Evolutionary conservation across 2,113 vertebrate genomes (phyloP).

Genomic region (Tragelaphus imberbis): DNA sequence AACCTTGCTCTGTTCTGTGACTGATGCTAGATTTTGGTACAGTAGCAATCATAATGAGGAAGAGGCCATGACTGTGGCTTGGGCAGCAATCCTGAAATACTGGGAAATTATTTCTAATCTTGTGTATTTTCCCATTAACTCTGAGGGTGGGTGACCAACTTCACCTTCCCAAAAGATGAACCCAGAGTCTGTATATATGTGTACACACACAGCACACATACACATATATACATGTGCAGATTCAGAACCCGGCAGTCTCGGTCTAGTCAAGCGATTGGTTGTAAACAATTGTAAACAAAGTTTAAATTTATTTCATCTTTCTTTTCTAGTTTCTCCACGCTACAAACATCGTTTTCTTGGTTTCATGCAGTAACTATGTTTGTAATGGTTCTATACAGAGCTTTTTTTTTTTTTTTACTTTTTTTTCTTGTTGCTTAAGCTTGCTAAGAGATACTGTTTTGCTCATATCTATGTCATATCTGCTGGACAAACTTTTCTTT

Average conservation of each 20-base stretch:
- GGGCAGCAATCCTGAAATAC: slow-evolving; percentile 62
- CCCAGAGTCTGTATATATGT: slow-evolving; percentile 69
- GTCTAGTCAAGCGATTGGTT: slow-evolving; percentile 78
- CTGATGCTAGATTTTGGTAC: slow-evolving; percentile 75
- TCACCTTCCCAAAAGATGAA: slow-evolving; percentile 76
- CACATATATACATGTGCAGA: slow-evolving; percentile 64
- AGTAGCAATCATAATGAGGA: slow-evolving; percentile 71
- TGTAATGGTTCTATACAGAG: slow-evolving; percentile 76
- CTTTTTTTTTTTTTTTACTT: slow-evolving; percentile 43
- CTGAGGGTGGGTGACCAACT: slow-evolving; percentile 77
- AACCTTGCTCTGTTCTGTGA: slow-evolving; percentile 74
- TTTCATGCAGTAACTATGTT: slow-evolving; percentile 76
- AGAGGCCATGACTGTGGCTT: slow-evolving; percentile 65
- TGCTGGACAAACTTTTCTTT: slow-evolving; percentile 42
- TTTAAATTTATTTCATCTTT: slow-evolving; percentile 78
- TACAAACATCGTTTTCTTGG: slow-evolving; percentile 81
- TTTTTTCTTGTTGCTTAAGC: slow-evolving; percentile 77
- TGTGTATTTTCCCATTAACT: slow-evolving; percentile 78
- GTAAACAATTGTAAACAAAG: slow-evolving; percentile 75
- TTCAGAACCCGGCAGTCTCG: slow-evolving; percentile 72
- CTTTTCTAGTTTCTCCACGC: slow-evolving; percentile 79
- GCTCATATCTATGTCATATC: neutral
- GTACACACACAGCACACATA: slow-evolving; percentile 60
- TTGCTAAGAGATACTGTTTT: slow-evolving; percentile 68
- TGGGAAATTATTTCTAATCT: slow-evolving; percentile 68